phyloP scores from a whole-genome alignment of 2,113 vertebrate genomes.

The chimpanzee (Pan troglodytes) region NHGRI_mPanTro3-v2.1_pri NC_072416.2:71660501-71661000 shows the following conservation, averaged over 20 bases:
- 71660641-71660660: conserved; percentile 62
- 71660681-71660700: background rate
- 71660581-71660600: background rate
- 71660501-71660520: background rate
- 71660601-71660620: conserved; percentile 49
- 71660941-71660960: conserved; percentile 67
- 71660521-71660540: conserved; percentile 36
- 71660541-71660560: background rate
- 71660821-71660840: conserved; percentile 54
- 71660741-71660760: background rate
- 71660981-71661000: conserved; percentile 43
- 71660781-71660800: background rate
- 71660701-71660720: background rate
- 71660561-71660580: background rate
- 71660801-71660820: conserved; percentile 18
- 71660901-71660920: conserved; percentile 54
- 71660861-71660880: conserved; percentile 38
- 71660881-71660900: conserved; percentile 15
- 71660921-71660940: conserved; percentile 50
- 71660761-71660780: conserved; percentile 37
- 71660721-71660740: background rate
- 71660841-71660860: conserved; percentile 49
- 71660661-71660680: conserved; percentile 41
- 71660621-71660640: conserved; percentile 66
- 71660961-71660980: background rate